phyloP scores from a whole-genome alignment of 2,797 vertebrate species.

The Tamandua tetradactyla region DNA sequence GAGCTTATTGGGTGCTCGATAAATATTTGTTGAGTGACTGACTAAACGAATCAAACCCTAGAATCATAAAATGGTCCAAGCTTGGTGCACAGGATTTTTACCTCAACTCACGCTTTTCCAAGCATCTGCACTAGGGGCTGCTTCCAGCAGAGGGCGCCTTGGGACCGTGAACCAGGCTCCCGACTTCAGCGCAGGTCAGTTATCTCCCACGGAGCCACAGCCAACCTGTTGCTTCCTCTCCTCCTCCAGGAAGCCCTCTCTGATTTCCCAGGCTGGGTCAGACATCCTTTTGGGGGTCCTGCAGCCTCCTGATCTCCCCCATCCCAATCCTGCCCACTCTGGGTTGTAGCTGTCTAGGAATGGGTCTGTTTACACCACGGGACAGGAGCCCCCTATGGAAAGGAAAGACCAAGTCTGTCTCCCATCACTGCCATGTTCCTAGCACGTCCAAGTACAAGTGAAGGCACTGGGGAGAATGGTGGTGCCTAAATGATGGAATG shows the following conservation, averaged over 20 bases:
- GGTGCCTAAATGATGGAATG: background rate
- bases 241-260: background rate
- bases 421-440: background rate
- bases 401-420: too few species aligned
- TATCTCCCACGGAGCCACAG: fast-evolving
- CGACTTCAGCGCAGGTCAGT: fast-evolving
- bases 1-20: background rate
- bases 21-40: background rate
- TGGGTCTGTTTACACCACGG: background rate
- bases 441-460: background rate
- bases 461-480: too few species aligned
- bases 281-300: background rate
- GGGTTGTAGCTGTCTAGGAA: background rate
- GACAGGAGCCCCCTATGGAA: background rate
- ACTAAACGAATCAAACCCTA: background rate
- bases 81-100: background rate
- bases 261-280: background rate
- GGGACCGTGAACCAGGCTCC: background rate
- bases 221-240: too few species aligned
- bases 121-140: background rate
- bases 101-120: fast-evolving
- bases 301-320: background rate
- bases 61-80: background rate
- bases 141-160: conserved; percentile 55
- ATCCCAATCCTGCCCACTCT: background rate